Evolutionary conservation across 1,140 invertebrate species (phyloP).

Genomic region (Belonocnema kinseyi): DNA sequence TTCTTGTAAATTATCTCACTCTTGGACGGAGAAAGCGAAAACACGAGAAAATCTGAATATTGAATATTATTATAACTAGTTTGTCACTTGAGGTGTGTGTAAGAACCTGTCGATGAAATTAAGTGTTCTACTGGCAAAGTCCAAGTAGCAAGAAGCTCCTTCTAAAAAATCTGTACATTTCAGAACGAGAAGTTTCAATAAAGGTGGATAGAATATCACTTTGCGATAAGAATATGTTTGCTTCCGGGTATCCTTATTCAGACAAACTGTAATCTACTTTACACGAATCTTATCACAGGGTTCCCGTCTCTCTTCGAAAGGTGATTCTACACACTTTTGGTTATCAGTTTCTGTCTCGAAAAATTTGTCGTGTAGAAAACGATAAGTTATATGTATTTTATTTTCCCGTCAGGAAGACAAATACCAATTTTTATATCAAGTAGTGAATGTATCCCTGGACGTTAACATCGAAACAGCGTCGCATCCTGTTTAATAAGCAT

Average conservation of each 20-base stretch:
- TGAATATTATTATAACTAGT: constrained; percentile 11
- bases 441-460: neutral
- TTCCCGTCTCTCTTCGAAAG: constrained; percentile 1
- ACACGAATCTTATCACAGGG: neutral
- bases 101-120: constrained; percentile 13
- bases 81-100: neutral
- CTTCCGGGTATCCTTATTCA: neutral
- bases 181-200: neutral
- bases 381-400: neutral
- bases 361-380: neutral
- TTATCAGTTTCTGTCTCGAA: neutral
- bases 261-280: neutral
- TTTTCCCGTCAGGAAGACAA: neutral
- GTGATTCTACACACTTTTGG: neutral
- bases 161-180: neutral
- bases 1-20: constrained; percentile 20
- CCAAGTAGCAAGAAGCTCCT: neutral
- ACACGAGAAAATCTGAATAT: constrained; percentile 10
- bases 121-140: neutral
- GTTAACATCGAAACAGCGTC: neutral
- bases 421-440: neutral
- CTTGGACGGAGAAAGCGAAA: constrained; percentile 12
- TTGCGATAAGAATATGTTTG: neutral
- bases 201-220: neutral
- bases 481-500: neutral